Conservation (phyloP, 2,888 invertebrate species). For the Adelognathus sp. region DNA sequence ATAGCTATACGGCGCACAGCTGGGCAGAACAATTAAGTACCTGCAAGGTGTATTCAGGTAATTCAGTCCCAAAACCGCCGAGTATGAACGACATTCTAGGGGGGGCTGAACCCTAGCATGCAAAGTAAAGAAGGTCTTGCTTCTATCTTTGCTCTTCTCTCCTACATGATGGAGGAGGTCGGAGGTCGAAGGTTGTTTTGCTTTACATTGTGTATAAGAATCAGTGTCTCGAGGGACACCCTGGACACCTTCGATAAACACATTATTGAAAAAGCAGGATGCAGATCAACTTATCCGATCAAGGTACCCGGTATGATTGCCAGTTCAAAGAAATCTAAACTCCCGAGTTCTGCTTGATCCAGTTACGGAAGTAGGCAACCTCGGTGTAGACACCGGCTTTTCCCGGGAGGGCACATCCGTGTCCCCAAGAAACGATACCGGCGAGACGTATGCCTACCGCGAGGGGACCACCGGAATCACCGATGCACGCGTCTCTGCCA, state of each 20-base stretch:
- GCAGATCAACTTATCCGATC: background rate
- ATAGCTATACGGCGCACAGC: no score
- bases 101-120: no score
- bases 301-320: background rate
- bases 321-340: slow-evolving; percentile 3
- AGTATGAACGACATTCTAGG: no score
- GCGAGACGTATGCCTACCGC: slow-evolving; percentile 63
- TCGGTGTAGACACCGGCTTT: slow-evolving; percentile 81
- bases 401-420: slow-evolving; percentile 82
- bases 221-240: no score
- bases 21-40: no score
- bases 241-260: background rate
- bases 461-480: slow-evolving; percentile 69
- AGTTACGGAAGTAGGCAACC: slow-evolving; percentile 82
- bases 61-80: no score
- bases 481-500: slow-evolving; percentile 78
- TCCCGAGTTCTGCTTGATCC: slow-evolving; percentile 58
- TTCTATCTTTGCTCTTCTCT: no score
- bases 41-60: no score
- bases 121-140: no score
- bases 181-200: no score
- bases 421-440: slow-evolving; percentile 80
- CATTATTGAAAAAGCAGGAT: background rate
- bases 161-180: no score
- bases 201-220: background rate